Evolutionary conservation across 2,113 vertebrate species (phyloP).

Genomic region (Oncorhynchus kisutch): DNA sequence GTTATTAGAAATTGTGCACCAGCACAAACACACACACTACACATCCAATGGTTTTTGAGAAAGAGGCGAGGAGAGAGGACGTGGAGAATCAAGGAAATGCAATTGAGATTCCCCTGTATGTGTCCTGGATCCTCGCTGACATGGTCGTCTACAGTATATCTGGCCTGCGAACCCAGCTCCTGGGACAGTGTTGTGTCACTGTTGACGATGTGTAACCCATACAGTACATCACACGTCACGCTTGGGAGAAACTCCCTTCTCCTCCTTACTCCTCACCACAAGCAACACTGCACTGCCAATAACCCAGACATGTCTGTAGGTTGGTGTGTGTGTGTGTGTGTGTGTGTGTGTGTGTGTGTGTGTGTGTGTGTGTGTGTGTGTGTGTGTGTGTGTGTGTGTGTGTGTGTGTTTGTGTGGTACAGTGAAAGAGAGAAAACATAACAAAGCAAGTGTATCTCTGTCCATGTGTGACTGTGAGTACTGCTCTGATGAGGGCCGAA

Average conservation of each 20-base stretch:
- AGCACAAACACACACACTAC: too few relatives aligned
- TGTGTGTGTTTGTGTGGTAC: not conserved
- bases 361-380: not conserved
- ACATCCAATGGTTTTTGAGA: too few relatives aligned
- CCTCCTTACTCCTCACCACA: not conserved
- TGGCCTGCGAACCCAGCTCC: not conserved
- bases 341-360: not conserved
- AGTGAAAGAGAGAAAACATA: not conserved
- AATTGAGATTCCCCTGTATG: too few relatives aligned
- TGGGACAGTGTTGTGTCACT: constrained; percentile 24
- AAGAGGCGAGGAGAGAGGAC: too few relatives aligned
- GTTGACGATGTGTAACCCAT: constrained; percentile 19
- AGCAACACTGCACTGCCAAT: not conserved
- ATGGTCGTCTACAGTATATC: not conserved
- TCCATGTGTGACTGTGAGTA: too few relatives aligned
- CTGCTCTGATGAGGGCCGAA: too few relatives aligned
- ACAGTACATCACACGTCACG: constrained; percentile 10
- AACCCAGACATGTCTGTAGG: not conserved
- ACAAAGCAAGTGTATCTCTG: not conserved
- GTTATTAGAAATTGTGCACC: too few relatives aligned
- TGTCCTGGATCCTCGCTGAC: not conserved
- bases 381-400: too few relatives aligned
- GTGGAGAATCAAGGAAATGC: too few relatives aligned
- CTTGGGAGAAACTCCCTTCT: not conserved
- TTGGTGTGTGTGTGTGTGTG: not conserved